Evolutionary conservation across 2,888 invertebrate species (phyloP).

Genomic region (Crocallis elinguaria): DNA sequence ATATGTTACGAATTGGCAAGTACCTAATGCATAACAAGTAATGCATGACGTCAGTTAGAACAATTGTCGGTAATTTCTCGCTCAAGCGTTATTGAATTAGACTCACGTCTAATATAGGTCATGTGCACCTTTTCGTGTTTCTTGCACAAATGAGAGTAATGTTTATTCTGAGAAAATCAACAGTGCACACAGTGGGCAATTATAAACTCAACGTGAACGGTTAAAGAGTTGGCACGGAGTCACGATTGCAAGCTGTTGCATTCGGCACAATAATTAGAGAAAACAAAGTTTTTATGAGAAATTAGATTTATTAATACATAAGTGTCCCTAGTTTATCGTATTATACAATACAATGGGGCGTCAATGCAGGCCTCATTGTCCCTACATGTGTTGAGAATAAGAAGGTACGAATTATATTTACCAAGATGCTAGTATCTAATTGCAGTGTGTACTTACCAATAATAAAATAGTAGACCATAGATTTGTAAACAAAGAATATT

Average conservation of each 20-base stretch:
- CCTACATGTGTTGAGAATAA: too few species aligned
- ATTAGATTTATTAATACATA: too few species aligned
- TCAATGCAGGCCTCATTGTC: too few species aligned
- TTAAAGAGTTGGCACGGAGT: constrained; percentile 46
- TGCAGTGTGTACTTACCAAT: too few species aligned
- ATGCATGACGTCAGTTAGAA: constrained; percentile 32
- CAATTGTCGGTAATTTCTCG: constrained; percentile 25
- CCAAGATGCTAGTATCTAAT: too few species aligned
- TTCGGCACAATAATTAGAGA: constrained; percentile 25
- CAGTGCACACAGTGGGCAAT: constrained; percentile 14
- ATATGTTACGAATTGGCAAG: constrained; percentile 28
- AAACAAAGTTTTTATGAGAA: too few species aligned
- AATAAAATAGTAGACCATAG: too few species aligned
- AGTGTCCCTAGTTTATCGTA: too few species aligned
- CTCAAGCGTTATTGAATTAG: constrained; percentile 22
- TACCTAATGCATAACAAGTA: constrained; percentile 26
- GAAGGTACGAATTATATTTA: too few species aligned
- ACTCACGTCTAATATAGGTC: constrained; percentile 25
- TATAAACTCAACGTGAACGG: constrained; percentile 12
- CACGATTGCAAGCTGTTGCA: constrained; percentile 38
- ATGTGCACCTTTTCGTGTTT: constrained; percentile 22
- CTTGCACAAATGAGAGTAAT: constrained; percentile 25
- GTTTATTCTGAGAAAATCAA: constrained; percentile 26
- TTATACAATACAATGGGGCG: too few species aligned
- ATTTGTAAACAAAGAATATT: too few species aligned